Evolutionary conservation across 1,140 invertebrate genomes (phyloP).

Genomic region (Phenacoccus solenopsis): DNA sequence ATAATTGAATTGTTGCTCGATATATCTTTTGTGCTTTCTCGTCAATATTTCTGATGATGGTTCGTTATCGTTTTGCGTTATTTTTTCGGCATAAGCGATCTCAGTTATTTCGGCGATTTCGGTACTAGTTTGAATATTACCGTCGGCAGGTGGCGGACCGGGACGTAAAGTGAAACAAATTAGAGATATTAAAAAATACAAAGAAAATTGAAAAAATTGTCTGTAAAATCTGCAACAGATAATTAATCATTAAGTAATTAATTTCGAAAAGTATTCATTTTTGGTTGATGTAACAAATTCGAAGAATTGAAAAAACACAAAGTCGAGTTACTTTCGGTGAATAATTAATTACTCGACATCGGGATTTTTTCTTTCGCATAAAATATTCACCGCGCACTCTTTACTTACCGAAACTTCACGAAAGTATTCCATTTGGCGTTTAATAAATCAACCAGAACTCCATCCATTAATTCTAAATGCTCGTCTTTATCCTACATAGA

Average conservation of each 20-base stretch:
- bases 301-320: too few species aligned
- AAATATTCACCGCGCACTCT: too few species aligned
- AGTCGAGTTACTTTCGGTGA: too few species aligned
- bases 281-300: too few species aligned
- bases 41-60: not conserved
- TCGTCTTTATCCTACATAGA: constrained; percentile 70
- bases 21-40: not conserved
- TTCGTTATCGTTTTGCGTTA: not conserved
- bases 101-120: constrained; percentile 5
- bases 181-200: constrained; percentile 78
- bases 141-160: constrained; percentile 39
- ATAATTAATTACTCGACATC: too few species aligned
- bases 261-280: not conserved
- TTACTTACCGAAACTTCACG: constrained; percentile 62
- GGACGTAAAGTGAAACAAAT: constrained; percentile 77
- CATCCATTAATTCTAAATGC: constrained; percentile 92
- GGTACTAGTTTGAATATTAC: not conserved
- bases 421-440: constrained; percentile 98
- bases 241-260: constrained; percentile 20
- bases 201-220: constrained; percentile 77
- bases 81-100: not conserved
- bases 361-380: too few species aligned
- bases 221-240: constrained; percentile 63
- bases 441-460: constrained; percentile 81
- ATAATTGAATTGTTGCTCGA: not conserved